Percentiles rank a stretch among this genome's conserved stretches.
Evolutionary conservation across 2,797 vertebrate genomes (phyloP).

Genomic region (Sylvia borin): DNA sequence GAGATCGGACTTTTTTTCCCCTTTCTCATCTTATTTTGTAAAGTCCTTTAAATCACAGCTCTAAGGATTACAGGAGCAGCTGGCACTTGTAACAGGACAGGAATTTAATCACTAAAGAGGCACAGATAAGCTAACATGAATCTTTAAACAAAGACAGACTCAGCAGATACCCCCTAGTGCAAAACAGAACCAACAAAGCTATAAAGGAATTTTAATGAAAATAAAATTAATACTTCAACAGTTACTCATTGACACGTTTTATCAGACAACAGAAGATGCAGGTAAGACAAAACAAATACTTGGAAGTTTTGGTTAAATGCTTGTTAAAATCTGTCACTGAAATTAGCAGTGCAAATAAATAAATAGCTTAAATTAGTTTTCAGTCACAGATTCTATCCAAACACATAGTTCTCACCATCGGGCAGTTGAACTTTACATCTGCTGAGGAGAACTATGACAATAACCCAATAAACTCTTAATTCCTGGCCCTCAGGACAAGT

Average conservation of each 20-base stretch:
- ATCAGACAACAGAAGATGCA: neutral
- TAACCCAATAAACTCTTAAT: neutral
- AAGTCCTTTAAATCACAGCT: neutral
- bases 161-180: neutral
- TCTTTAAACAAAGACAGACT: neutral
- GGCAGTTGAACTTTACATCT: neutral
- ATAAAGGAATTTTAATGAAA: neutral
- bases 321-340: neutral
- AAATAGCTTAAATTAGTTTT: neutral
- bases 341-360: neutral
- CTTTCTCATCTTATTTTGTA: neutral
- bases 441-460: neutral
- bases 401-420: neutral
- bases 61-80: neutral
- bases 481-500: neutral
- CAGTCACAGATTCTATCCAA: neutral
- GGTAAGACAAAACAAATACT: neutral
- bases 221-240: neutral
- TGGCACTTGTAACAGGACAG: neutral
- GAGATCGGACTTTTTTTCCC: accelerated
- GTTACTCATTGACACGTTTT: neutral
- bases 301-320: neutral
- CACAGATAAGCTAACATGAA: neutral
- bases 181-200: neutral
- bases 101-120: neutral